Evolutionary conservation across 2,113 vertebrate species (phyloP).

Genomic region (Ctenomys sociabilis): DNA sequence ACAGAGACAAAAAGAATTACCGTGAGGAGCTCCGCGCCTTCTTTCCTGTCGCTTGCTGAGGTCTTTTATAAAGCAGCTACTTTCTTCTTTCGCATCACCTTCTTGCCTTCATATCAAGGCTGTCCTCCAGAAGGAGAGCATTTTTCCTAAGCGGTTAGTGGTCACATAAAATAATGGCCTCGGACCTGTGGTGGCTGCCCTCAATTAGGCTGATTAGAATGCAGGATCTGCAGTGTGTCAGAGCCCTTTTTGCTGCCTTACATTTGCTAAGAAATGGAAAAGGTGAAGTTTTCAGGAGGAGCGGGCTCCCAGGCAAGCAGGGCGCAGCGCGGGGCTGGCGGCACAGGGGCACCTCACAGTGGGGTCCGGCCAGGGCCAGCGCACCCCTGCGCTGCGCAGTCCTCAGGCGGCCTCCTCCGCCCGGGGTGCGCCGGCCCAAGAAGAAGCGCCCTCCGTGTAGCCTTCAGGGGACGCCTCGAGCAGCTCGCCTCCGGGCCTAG

Average conservation of each 20-base stretch:
- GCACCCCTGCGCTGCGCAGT: not conserved
- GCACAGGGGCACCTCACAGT: conserved; percentile 1
- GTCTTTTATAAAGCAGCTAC: conserved; percentile 3
- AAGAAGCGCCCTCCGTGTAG: conserved; percentile 59
- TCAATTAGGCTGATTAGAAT: conserved; percentile 45
- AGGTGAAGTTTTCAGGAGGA: conserved; percentile 73
- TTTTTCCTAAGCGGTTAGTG: not conserved
- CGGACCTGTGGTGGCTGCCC: not conserved
- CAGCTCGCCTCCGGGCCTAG: conserved; percentile 15
- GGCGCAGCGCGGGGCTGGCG: conserved; percentile 42
- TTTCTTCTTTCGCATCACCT: conserved; percentile 37
- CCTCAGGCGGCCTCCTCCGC: not conserved
- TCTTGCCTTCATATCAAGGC: conserved; percentile 39
- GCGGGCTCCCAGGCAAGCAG: conserved; percentile 60
- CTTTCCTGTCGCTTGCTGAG: conserved; percentile 12
- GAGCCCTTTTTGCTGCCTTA: conserved; percentile 72
- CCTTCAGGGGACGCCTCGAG: conserved; percentile 64
- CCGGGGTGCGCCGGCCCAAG: conserved; percentile 70
- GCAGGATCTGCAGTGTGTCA: conserved; percentile 74
- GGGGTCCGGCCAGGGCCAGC: not conserved
- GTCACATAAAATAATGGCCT: conserved; percentile 13
- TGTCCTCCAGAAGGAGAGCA: not conserved
- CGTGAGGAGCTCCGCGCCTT: conserved; percentile 30
- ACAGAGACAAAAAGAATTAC: conserved; percentile 58
- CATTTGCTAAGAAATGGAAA: conserved; percentile 81